A percentile compares a stretch with the other conserved stretches of the same genome.
Evolutionary conservation across 2,113 vertebrate species (phyloP).

Genomic region (Herpetotheres cachinnans): DNA sequence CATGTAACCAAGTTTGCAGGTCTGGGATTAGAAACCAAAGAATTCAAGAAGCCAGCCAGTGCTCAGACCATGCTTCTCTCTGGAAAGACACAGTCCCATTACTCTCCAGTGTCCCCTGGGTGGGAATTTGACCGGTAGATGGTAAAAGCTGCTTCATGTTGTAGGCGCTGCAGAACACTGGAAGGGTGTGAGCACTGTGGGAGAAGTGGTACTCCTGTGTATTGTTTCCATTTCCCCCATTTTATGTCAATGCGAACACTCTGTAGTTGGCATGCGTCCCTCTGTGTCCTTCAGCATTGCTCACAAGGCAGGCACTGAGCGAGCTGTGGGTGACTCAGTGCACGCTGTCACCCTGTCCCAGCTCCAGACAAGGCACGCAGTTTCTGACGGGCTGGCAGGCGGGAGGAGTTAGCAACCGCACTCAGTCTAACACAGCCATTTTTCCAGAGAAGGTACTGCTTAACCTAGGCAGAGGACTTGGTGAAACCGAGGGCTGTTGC

Average conservation of each 20-base stretch:
- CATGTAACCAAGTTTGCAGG: background rate
- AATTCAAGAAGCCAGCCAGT: background rate
- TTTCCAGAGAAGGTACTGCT: background rate
- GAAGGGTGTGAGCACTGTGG: fast-evolving
- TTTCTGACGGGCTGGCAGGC: background rate
- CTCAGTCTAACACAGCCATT: background rate
- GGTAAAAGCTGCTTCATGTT: background rate
- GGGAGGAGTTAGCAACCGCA: background rate
- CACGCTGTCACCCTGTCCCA: background rate
- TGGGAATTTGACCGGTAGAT: background rate
- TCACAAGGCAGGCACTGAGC: background rate
- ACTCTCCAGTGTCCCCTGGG: background rate
- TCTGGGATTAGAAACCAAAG: background rate
- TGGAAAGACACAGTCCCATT: background rate
- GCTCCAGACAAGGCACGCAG: background rate
- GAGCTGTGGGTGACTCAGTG: background rate
- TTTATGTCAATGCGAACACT: background rate
- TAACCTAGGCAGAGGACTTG: background rate
- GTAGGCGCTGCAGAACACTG: background rate
- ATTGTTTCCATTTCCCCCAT: background rate
- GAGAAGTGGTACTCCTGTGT: background rate
- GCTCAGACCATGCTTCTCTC: background rate
- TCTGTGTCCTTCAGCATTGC: background rate
- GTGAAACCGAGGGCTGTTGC: background rate
- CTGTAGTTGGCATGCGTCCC: background rate